phyloP scores from a whole-genome alignment of 2,113 vertebrate species.

The Pseudorectes ferrugineus region DNA sequence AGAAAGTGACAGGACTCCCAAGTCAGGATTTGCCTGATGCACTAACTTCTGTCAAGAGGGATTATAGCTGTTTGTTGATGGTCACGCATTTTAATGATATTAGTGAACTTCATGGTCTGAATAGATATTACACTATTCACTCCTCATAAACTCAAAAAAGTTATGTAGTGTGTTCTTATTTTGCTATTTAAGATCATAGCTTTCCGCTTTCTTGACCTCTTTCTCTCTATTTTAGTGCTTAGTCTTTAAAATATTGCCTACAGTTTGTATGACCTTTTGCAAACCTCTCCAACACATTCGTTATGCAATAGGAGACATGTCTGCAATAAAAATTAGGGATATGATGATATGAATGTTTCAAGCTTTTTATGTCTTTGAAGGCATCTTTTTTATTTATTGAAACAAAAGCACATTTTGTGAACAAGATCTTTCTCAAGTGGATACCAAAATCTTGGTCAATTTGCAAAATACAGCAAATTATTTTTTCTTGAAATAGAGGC shows the following conservation, averaged over 20 bases:
- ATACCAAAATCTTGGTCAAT: not conserved
- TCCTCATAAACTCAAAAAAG: not conserved
- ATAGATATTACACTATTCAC: not conserved
- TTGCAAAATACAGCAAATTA: not conserved
- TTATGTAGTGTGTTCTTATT: not conserved
- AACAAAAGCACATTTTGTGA: not conserved
- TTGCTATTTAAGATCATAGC: not conserved
- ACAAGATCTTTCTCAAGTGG: not conserved
- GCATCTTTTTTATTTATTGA: not conserved
- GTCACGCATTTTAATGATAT: not conserved
- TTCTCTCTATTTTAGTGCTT: not conserved
- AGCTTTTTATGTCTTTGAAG: not conserved
- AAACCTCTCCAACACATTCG: not conserved
- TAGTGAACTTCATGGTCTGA: not conserved
- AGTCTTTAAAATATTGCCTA: not conserved
- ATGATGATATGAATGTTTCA: not conserved
- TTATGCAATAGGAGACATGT: not conserved
- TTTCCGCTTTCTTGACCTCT: not conserved
- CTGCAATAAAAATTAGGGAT: not conserved
- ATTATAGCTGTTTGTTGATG: not conserved
- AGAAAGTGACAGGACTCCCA: not conserved
- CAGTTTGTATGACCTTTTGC: not conserved
- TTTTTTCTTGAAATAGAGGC: not conserved
- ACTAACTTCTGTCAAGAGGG: not conserved
- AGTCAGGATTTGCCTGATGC: not conserved